Base-by-base conservation (phyloP, 2,113 vertebrate species). In the Triplophysa tibetana region DNA sequence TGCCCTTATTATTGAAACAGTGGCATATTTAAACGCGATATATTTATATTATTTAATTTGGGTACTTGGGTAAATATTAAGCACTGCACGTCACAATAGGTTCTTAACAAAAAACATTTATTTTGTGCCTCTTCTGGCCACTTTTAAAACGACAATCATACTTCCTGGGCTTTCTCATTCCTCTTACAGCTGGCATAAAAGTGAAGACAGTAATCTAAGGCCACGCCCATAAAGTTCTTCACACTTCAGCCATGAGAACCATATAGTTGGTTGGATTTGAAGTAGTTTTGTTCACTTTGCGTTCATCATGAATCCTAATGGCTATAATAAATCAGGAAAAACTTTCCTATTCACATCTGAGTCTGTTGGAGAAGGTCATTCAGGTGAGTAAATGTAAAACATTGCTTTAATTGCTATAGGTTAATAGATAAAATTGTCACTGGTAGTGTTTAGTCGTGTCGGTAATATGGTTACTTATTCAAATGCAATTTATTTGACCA, bases 301-400 rank as follows among this genome's bases (percentile, higher is more conserved):
- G 9, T 58, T 58, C 16, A 79, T 24, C 60, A 92, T 92, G 90
- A 87, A 91, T 77, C 54, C 84, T 0, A 63, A n/a, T 26, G 84
- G 85, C 26, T 24, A 52, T n/a, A 64, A 62, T 21, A 88, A 86
- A 74, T 38, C 79, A 11, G 85, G 90, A 77, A 93, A 88, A 80
- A 93, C 89, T 1, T 93, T 93, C 83, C 88, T 93, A 2, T 93
- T 93, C 80, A 93, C 92, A 0, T 93, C 92, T 9, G 92, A 93
- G 76, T 93, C 92, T 2, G 92, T 93, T 0, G 90, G 91, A 80
- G 88, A 92, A 52, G 92, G 92, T 83, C 92, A 93, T 82, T 86
- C 92, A 4, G 92, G 92, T 93, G 85, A 82, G 26, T 48, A 54
- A n/a, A 2, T 61, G 60, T 74, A 1, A 45, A 17, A 26, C 38